Evolutionary conservation across 2,888 invertebrate genomes (phyloP), one percentile per base, ranked within the genome.

Genomic region (Thymelicus acteon): DNA sequence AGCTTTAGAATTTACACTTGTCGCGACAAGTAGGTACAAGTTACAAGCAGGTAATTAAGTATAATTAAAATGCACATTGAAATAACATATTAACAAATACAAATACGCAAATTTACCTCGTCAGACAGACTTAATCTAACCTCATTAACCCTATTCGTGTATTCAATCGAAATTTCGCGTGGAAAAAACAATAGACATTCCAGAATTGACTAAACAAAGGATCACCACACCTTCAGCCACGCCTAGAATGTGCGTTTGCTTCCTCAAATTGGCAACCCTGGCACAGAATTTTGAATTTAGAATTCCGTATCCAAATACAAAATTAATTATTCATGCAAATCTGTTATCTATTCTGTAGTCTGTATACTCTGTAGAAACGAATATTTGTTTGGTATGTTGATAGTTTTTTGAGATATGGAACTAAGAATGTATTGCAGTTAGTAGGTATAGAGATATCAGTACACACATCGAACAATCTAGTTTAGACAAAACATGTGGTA

Each of bases 241-340:
- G 67, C 67, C 67, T 62, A 15, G 47, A 37, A 39, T 19, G 58
- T 54, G 52, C 49, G 15, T 52, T 52, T 52, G 67, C 62, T 68
- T 68, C 68, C 68, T 68, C 68, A 57, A 57, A 61, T 61, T 48
- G 47, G 31, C 62, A 62, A 24, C 68, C 68, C 68, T 68, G 68
- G 52, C 68, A 69, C 68, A 67, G 48, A 67, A 67, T 66, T 54
- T 58, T 60, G 67, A 60, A 48, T 67, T 66, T 67, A 60, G 67
- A 48, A 48, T 67, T 67, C 67, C 60, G 60, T 60, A 60, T 19
- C 39, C 40, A 15, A 65, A 54, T 44, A 52, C 54, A 19, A 58
- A 58, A 58, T 39, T 39, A 58, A 58, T 37, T 54, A 39, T 58
- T 58, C 58, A 58, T 54, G 54, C 54, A 54, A 52, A 54, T 54